phyloP scores from a whole-genome alignment of 1,140 invertebrate genomes.

The Eciton burchellii region DNA sequence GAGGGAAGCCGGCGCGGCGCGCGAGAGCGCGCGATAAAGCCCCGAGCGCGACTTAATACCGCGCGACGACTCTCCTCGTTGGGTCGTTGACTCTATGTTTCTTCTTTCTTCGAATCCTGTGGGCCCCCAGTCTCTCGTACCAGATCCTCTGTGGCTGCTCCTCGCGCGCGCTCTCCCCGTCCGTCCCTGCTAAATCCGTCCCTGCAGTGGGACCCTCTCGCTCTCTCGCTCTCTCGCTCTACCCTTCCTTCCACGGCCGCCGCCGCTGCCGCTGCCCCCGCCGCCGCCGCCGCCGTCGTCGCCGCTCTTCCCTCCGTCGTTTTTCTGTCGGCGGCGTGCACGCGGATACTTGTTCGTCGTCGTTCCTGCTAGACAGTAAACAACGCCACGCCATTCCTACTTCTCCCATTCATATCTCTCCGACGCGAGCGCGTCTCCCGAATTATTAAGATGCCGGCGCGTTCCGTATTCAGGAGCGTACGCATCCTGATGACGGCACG shows the following conservation, averaged over 20 bases:
- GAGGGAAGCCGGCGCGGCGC: constrained; percentile 35
- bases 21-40: constrained; percentile 60
- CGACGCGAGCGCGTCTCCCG: constrained; percentile 69
- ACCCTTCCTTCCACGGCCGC: constrained; percentile 39
- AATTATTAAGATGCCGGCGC: constrained; percentile 74
- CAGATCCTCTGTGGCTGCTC: constrained; percentile 51
- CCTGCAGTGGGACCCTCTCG: constrained; percentile 34
- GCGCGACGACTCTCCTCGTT: constrained; percentile 74
- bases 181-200: constrained; percentile 65
- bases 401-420: constrained; percentile 79
- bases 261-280: too few relatives aligned
- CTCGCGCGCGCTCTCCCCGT: constrained; percentile 58
- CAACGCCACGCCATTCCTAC: constrained; percentile 75
- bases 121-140: constrained; percentile 69
- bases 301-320: constrained; percentile 48
- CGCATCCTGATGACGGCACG: background rate
- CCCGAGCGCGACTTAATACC: constrained; percentile 74
- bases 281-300: constrained; percentile 44
- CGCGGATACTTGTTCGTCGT: constrained; percentile 74
- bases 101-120: constrained; percentile 82
- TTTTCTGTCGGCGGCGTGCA: constrained; percentile 68
- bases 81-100: constrained; percentile 83
- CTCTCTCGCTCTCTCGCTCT: background rate
- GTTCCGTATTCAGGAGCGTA: constrained; percentile 45
- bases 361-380: constrained; percentile 78